Evolutionary conservation across 2,797 vertebrate species (phyloP), one percentile per base, ranked within the genome.

Genomic region (Salmo trutta): DNA sequence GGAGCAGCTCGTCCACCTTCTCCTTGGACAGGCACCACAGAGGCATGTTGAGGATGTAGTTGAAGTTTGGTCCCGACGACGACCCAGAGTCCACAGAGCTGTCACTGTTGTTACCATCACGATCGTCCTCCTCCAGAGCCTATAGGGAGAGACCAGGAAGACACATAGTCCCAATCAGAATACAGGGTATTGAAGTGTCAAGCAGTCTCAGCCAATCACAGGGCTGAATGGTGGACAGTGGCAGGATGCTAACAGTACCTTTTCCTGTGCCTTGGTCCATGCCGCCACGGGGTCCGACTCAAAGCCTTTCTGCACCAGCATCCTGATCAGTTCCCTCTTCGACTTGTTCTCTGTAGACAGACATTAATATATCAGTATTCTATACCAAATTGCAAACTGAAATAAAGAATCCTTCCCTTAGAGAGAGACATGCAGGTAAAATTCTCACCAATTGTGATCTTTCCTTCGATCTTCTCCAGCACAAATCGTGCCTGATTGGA

Each of bases 31-130:
- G 94, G 87, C 96, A 98, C 98, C 98, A 99, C 54, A 99, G 93
- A 79, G 97, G 96, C 98, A 99, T 99, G 91, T 97, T 98, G 88
- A 99, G 95, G 89, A 99, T 98, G 90, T 99, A 99, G 91, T 99
- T 99, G 90, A 98, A 99, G 91, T 98, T 97, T 14, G 98, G 98
- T 76, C 97, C 98, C 27, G 96, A 95, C 4, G 94, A 89, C 74
- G 96, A 94, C 82, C 96, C 96, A 0, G 96, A 98, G 84, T 96
- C 95, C 56, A 96, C 87, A 0, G 97, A 98, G 90, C 92, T 84
- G 90, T 97, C 97, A 15, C 98, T 98, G 27, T 97, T 95, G 0
- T 92, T 92, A 53, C 93, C 96, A 27, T 96, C 95, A 2, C 84
- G 81, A 74, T 95, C 93, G 16, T 98, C 97, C 65, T 99, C 97